Conservation (phyloP, 2,113 vertebrate species). For the Stigmatopora nigra region DNA sequence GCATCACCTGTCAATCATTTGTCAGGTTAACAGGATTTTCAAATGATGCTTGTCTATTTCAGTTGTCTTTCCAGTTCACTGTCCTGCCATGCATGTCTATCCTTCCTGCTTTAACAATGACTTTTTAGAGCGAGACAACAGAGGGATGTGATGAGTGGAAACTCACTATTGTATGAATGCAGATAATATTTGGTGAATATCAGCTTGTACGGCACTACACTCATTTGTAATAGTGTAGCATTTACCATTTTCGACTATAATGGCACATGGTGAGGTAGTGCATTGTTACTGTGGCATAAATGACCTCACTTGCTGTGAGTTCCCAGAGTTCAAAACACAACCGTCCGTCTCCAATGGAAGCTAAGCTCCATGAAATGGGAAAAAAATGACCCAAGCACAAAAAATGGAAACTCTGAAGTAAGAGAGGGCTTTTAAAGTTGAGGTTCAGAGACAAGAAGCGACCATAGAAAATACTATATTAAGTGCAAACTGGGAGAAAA, state of each 20-base stretch:
- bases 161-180: not conserved
- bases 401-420: slow-evolving; percentile 64
- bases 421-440: slow-evolving; percentile 58
- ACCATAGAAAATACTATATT: slow-evolving; percentile 60
- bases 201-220: not conserved
- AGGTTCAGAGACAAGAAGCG: slow-evolving; percentile 50
- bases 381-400: slow-evolving; percentile 66
- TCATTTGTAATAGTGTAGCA: not conserved
- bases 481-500: slow-evolving; percentile 65
- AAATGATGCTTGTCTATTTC: slow-evolving; percentile 10
- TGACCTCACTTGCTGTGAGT: slow-evolving; percentile 84
- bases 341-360: slow-evolving; percentile 73
- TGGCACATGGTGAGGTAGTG: slow-evolving; percentile 73
- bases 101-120: not conserved
- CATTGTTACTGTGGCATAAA: slow-evolving; percentile 88
- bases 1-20: slow-evolving; percentile 42
- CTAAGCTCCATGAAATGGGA: slow-evolving; percentile 70
- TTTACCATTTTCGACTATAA: slow-evolving; percentile 41
- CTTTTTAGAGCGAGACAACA: not conserved
- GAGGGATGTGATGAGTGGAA: not conserved
- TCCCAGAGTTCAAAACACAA: slow-evolving; percentile 77
- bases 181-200: not conserved
- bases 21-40: slow-evolving; percentile 23
- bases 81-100: slow-evolving; percentile 5
- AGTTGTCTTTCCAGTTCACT: slow-evolving; percentile 11